These are phyloP conservation scores for Ganaspis brasiliensis DNA, from an alignment of 2,888 invertebrate species.

Conservation along the genomic window DNA sequence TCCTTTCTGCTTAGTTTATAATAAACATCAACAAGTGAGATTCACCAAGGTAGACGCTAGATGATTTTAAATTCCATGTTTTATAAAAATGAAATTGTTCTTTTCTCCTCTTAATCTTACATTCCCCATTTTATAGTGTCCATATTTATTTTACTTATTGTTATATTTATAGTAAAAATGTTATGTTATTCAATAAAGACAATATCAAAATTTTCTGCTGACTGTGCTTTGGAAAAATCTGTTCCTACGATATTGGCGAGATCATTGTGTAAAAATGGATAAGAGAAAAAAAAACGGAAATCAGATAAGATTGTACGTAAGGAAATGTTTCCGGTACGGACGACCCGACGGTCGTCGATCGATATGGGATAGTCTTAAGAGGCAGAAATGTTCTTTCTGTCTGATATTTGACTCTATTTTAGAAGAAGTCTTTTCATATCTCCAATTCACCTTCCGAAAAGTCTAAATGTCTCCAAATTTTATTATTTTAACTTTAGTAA, in stretches of 20 bases:
- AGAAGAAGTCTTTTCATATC: slow-evolving; percentile 15
- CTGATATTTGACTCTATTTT: slow-evolving; percentile 39
- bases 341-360: slow-evolving; percentile 34
- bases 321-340: slow-evolving; percentile 31
- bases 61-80: too few species aligned
- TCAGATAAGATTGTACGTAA: slow-evolving; percentile 39
- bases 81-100: too few species aligned
- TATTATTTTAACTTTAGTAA: too few species aligned
- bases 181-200: not conserved
- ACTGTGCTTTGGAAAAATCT: slow-evolving; percentile 8
- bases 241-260: slow-evolving; percentile 9
- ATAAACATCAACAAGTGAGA: too few species aligned
- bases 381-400: slow-evolving; percentile 28
- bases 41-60: too few species aligned
- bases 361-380: slow-evolving; percentile 18
- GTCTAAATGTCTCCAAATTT: too few species aligned
- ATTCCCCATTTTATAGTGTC: not conserved
- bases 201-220: slow-evolving; percentile 31
- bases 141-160: not conserved
- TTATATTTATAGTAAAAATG: not conserved
- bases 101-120: too few species aligned
- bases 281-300: slow-evolving; percentile 27
- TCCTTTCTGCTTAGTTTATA: too few species aligned
- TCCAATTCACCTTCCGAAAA: not conserved
- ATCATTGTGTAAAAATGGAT: slow-evolving; percentile 12